Percentiles rank a stretch among this genome's conserved stretches.
phyloP scores from a whole-genome alignment of 2,113 vertebrate species.

The Irena cyanogastra region DNA sequence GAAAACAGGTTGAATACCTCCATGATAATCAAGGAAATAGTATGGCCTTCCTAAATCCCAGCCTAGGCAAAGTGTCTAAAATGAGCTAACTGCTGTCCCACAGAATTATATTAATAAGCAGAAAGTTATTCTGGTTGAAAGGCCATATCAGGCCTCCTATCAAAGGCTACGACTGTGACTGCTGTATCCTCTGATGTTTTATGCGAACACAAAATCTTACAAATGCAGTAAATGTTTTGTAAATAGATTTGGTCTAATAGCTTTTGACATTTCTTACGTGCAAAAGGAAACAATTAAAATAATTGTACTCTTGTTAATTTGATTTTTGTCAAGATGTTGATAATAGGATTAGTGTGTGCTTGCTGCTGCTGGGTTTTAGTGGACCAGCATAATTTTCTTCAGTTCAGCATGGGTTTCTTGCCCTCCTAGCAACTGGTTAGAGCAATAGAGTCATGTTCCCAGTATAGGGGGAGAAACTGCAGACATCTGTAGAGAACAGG shows the following conservation, averaged over 20 bases:
- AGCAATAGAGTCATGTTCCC: not conserved
- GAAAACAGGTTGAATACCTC: not conserved
- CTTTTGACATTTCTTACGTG: constrained; percentile 7
- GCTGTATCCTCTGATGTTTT: not conserved
- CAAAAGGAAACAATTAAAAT: constrained; percentile 57
- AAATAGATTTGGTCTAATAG: constrained; percentile 28
- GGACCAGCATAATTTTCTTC: not conserved
- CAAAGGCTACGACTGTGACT: not conserved
- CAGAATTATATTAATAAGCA: not conserved
- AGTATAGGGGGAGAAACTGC: not conserved
- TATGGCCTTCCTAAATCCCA: not conserved
- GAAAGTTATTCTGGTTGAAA: not conserved
- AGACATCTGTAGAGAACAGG: not conserved
- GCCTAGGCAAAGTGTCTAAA: not conserved
- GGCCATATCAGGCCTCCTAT: not conserved
- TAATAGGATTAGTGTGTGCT: constrained; percentile 39
- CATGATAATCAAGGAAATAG: not conserved
- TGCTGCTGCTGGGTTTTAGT: not conserved
- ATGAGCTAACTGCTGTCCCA: not conserved
- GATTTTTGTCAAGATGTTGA: constrained; percentile 46
- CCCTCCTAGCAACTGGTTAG: not conserved
- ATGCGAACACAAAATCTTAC: not conserved
- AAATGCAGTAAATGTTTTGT: constrained; percentile 29
- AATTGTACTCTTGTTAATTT: constrained; percentile 31
- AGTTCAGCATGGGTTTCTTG: not conserved